These are phyloP conservation scores for Mormyrus lacerda DNA, from an alignment of 2,113 vertebrate genomes.

Conservation along the genomic window DNA sequence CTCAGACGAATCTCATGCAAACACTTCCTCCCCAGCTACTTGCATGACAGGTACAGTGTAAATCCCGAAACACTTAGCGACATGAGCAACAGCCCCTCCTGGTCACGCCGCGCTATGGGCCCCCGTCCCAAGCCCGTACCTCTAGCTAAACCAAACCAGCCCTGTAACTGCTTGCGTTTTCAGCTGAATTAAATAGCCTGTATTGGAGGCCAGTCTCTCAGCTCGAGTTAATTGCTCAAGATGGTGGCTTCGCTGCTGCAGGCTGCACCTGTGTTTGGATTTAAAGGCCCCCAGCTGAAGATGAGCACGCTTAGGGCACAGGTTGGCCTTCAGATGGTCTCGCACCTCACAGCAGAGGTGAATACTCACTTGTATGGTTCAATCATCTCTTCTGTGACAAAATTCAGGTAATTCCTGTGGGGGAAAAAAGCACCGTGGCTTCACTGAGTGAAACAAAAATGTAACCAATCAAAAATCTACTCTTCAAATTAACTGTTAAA, in stretches of 20 bases:
- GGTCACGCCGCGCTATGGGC: neutral
- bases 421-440: constrained; percentile 15
- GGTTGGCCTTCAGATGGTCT: neutral
- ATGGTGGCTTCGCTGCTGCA: neutral
- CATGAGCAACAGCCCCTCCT: neutral
- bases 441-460: neutral
- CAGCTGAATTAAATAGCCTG: neutral
- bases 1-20: neutral
- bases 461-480: neutral
- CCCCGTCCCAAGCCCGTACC: neutral
- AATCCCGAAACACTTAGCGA: neutral
- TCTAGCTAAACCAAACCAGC: neutral
- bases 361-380: constrained; percentile 82
- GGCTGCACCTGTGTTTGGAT: neutral
- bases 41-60: neutral
- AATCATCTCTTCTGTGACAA: constrained; percentile 98
- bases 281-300: neutral
- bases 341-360: neutral
- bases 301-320: neutral
- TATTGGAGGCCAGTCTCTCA: neutral
- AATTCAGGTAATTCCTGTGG: constrained; percentile 95
- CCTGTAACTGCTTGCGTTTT: neutral
- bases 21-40: neutral
- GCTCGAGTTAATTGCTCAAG: neutral
- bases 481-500: neutral